Evolutionary conservation across 2,113 vertebrate species (phyloP).

Genomic region (Oryzias melastigma): DNA sequence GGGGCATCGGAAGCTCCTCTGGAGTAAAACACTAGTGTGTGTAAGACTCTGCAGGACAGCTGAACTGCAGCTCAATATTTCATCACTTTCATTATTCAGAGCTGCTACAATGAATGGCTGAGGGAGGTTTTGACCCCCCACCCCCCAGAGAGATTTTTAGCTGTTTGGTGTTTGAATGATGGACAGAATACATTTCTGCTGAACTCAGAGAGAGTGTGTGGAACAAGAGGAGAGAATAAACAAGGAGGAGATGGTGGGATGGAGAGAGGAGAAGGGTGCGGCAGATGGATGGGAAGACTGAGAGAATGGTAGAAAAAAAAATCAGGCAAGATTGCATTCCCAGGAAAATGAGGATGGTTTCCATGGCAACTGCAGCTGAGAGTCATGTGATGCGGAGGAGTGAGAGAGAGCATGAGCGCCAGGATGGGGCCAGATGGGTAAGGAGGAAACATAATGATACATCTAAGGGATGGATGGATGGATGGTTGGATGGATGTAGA

Average conservation of each 20-base stretch:
- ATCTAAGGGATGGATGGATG: constrained; percentile 13
- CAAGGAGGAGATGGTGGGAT: background rate
- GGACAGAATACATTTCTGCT: background rate
- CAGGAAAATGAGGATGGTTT: constrained; percentile 71
- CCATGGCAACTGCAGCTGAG: constrained; percentile 80
- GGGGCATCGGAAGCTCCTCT: constrained; percentile 33
- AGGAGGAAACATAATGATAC: constrained; percentile 16
- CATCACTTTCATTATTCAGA: constrained; percentile 76
- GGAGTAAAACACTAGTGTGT: constrained; percentile 20
- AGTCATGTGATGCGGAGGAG: constrained; percentile 77
- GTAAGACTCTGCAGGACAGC: constrained; percentile 65
- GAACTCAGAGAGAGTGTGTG: background rate
- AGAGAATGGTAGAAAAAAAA: constrained; percentile 41
- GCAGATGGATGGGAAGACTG: constrained; percentile 33
- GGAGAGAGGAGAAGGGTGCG: constrained; percentile 36
- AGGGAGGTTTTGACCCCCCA: background rate
- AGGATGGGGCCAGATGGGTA: constrained; percentile 26
- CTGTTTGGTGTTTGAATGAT: background rate
- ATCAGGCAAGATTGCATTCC: constrained; percentile 66
- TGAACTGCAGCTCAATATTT: constrained; percentile 79
- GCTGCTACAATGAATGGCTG: constrained; percentile 41
- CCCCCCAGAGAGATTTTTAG: constrained; percentile 5
- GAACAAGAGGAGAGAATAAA: background rate
- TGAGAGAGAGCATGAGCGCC: constrained; percentile 32
- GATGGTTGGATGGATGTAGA: background rate